Evolutionary conservation across 37 sponge, comb jelly and placozoan species (phyloP).

Genomic region (Bolinopsis microptera): DNA sequence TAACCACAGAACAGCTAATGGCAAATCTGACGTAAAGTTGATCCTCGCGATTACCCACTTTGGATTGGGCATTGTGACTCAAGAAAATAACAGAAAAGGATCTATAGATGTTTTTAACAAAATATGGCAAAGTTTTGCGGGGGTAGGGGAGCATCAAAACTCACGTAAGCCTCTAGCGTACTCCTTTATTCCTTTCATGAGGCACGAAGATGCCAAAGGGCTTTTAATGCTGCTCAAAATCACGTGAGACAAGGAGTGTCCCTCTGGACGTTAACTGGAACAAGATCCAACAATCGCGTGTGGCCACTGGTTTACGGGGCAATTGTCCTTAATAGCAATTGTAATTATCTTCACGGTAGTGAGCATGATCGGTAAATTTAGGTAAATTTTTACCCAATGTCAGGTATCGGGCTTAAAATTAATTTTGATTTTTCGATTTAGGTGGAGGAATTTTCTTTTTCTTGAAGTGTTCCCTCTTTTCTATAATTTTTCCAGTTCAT

Average conservation of each 20-base stretch:
- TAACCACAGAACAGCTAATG: neutral
- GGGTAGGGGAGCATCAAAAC: slow-evolving; percentile 36
- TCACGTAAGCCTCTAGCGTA: slow-evolving; percentile 48
- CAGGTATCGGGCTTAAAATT: neutral
- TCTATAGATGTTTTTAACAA: slow-evolving; percentile 30
- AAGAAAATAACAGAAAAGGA: slow-evolving; percentile 63
- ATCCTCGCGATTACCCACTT: slow-evolving; percentile 32
- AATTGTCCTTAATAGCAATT: slow-evolving; percentile 61
- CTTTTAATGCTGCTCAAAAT: slow-evolving; percentile 53
- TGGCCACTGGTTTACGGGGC: slow-evolving; percentile 33
- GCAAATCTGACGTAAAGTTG: neutral
- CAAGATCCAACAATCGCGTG: slow-evolving; percentile 57
- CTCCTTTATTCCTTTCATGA: slow-evolving; percentile 54
- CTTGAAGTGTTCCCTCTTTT: neutral
- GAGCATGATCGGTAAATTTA: slow-evolving; percentile 30
- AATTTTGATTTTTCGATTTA: neutral
- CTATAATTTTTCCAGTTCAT: neutral
- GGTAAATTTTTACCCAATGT: neutral
- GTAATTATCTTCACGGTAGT: slow-evolving; percentile 53
- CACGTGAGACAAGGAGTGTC: slow-evolving; percentile 32
- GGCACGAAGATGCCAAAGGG: slow-evolving; percentile 55
- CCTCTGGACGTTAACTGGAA: slow-evolving; percentile 64
- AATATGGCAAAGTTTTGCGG: slow-evolving; percentile 36
- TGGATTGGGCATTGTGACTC: slow-evolving; percentile 58
- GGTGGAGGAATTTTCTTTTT: neutral